Evolutionary conservation across 1,140 invertebrate genomes (phyloP), one percentile per base, ranked within the genome.

Genomic region (Paracyclopina nana): DNA sequence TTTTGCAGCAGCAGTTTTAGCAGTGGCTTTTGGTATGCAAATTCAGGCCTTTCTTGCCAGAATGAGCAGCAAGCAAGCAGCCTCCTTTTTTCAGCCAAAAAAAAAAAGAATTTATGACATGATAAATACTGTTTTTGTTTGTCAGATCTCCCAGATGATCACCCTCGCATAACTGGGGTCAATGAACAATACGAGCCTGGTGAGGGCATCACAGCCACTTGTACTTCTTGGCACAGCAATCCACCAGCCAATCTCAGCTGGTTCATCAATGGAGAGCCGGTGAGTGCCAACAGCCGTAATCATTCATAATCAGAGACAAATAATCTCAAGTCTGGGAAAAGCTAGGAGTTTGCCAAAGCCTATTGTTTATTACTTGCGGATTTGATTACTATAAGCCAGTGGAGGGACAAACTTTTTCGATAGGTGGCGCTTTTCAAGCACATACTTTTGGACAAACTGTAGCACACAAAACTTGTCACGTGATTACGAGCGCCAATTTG

Each of bases 251-350:
- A 48, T 14, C 26, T 48, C 14, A 28, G 24, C 12, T 48, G 45
- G 45, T 48, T 48, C 16, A 48, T 48, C 45, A 48, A 48, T 48
- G 45, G 28, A 14, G 45, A 48, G 14, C 45, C 45, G 2, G 45
- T 48, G 22, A 48, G 45, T 28, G 4, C 34, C 34, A 38, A 16
- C 20, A 8, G 34, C 20, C 14, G 8, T 31, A 8, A n/a, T n/a
- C n/a, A n/a, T n/a, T n/a, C n/a, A n/a, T n/a, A n/a, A n/a, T n/a
- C n/a, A n/a, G n/a, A n/a, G n/a, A n/a, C n/a, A n/a, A n/a, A n/a
- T n/a, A n/a, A n/a, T n/a, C n/a, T n/a, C n/a, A n/a, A n/a, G n/a
- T n/a, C n/a, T n/a, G n/a, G n/a, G n/a, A n/a, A n/a, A n/a, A n/a
- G n/a, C n/a, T n/a, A n/a, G n/a, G n/a, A n/a, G n/a, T n/a, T n/a